These are phyloP conservation scores for Littorina saxatilis DNA, from an alignment of 1,140 invertebrate species.

Conservation along the genomic window DNA sequence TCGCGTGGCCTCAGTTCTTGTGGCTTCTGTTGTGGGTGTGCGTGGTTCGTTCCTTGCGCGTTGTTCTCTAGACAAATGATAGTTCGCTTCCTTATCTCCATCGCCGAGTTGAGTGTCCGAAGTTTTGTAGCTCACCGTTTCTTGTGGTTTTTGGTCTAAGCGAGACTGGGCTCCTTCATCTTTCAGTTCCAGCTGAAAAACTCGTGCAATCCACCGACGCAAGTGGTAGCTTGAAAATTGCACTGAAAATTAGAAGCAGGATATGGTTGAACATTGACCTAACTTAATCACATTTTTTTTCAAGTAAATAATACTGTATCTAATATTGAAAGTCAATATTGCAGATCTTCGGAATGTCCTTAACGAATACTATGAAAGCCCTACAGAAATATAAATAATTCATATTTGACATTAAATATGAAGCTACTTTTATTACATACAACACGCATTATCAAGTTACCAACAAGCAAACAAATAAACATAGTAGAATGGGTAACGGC, in stretches of 20 bases:
- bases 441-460: too few species aligned
- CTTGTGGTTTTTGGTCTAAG: background rate
- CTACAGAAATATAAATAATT: background rate
- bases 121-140: background rate
- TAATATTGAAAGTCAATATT: too few species aligned
- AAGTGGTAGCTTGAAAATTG: conserved; percentile 16
- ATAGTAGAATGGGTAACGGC: too few species aligned
- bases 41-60: too few species aligned
- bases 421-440: background rate
- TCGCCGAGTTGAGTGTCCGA: background rate
- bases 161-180: background rate
- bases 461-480: too few species aligned
- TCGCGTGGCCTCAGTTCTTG: too few species aligned
- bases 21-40: too few species aligned
- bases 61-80: background rate
- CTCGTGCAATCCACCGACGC: background rate
- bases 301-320: background rate
- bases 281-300: background rate
- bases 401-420: background rate
- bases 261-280: background rate
- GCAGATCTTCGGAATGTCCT: too few species aligned
- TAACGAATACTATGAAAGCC: too few species aligned
- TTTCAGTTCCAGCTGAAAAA: conserved; percentile 30
- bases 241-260: background rate
- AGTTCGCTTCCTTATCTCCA: background rate